Conservation (phyloP, 2,888 invertebrate species). For the Brachynemurus nebulosus region DNA sequence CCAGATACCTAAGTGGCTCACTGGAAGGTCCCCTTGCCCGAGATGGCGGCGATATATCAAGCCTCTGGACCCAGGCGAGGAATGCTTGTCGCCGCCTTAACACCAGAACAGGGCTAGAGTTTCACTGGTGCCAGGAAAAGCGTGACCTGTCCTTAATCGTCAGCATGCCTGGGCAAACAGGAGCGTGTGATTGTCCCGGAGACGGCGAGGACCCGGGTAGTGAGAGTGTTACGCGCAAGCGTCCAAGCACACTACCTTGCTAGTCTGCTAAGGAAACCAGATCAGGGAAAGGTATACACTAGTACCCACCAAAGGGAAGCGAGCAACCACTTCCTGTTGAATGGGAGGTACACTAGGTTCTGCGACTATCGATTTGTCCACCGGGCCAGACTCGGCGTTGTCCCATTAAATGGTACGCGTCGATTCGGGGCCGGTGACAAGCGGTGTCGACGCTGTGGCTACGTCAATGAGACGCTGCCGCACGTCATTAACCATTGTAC, state of each 20-base stretch:
- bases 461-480: constrained; percentile 23
- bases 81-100: constrained; percentile 16
- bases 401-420: constrained; percentile 12
- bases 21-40: constrained; percentile 16
- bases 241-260: constrained; percentile 7
- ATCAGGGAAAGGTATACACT: constrained; percentile 22
- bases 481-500: constrained; percentile 27
- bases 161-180: constrained; percentile 6
- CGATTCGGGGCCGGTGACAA: constrained; percentile 10
- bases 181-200: constrained; percentile 14
- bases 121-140: constrained; percentile 15
- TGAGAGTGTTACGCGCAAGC: constrained; percentile 4
- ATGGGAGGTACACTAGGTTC: constrained; percentile 22
- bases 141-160: constrained; percentile 12
- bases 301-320: constrained; percentile 12
- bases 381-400: constrained; percentile 21
- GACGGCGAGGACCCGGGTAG: constrained; percentile 3
- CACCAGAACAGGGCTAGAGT: constrained; percentile 12
- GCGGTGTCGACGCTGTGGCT: constrained; percentile 22
- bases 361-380: constrained; percentile 30
- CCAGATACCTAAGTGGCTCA: constrained; percentile 19
- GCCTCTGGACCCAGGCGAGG: constrained; percentile 18
- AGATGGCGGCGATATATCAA: constrained; percentile 13
- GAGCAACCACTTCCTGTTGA: constrained; percentile 22
- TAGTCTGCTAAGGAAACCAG: constrained; percentile 13